Evolutionary conservation across 2,888 invertebrate species (phyloP), one percentile per base, ranked within the genome.

Genomic region (Sphecodes monilicornis): DNA sequence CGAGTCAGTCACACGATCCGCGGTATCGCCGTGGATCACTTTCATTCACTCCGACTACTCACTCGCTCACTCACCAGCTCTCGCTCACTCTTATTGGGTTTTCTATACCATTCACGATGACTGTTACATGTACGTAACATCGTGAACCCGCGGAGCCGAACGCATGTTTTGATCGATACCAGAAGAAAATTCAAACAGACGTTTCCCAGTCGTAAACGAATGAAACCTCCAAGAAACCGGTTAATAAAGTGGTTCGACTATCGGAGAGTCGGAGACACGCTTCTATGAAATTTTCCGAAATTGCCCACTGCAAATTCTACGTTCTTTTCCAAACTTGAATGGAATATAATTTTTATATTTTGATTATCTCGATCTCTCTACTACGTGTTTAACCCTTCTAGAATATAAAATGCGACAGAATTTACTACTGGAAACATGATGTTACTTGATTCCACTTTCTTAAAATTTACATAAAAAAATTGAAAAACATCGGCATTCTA

Each of bases 51-150:
- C 84, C 78, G 86, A 81, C 82, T 82, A 80, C 82, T 80, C 78
- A 86, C 88, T 89, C 85, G 82, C 82, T 84, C 81, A 81, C 81
- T 75, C 82, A 78, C 80, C 76, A 39, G 84, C 89, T 89, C 86
- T 89, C 89, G 86, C 84, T 89, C 86, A 89, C 88, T 86, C 87
- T 82, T 84, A 77, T 73, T 83, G 86, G 86, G 80, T 86, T 85
- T 89, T 86, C 81, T 84, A 79, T 78, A 87, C 80, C 89, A 84
- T 91, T 89, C 84, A 90, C 89, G 86, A 90, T 91, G 89, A 92
- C 91, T 90, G 88, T 83, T 91, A 85, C 85, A 72, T 78, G 66
- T 75, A 71, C 76, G 86, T 87, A 74, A 87, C 82, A 86, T 88
- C 73, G 86, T 79, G 80, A 82, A 80, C 72, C 43, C 70, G 74